Base-by-base conservation (phyloP, 1,140 invertebrate genomes). In the Marisa cornuarietis region DNA sequence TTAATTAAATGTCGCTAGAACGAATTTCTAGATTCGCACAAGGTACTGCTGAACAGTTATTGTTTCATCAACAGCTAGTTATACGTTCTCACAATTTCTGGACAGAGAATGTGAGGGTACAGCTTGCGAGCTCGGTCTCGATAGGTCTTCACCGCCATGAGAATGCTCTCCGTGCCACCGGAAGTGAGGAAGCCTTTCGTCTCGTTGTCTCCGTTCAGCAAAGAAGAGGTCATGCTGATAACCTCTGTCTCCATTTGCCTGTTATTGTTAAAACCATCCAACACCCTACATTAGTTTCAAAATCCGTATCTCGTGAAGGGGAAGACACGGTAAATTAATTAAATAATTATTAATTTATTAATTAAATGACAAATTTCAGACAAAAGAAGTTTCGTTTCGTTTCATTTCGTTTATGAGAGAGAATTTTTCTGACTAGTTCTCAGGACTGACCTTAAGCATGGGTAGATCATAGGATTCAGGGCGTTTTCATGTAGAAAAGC, bases 151-250 rank as follows among this genome's bases (percentile, higher is more conserved):
- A 97, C 97, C 0, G 97, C 98, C 94, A 99, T 94, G 76, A 99
- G 91, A 84, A 99, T 98, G 49, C 97, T 99, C 84, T 99, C 98
- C 0, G 98, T 99, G 11, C 98, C 98, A 78, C 98, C 98, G 80
- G 95, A 95, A n/a, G 98, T 98, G 91, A 99, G 95, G 76, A 96
- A 96, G 75, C 98, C 98, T 91, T 96, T 97, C 82, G 94, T 92
- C 5, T 95, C 92, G 1, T 93, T 90, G 85, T 94, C 94, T 0
- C 98, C 98, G 89, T 98, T 93, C 90, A 98, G 99, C 66, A 99
- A 91, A 77, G 94, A 93, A 76, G 94, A 93, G 13, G 95, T 93
- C 93, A 99, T 99, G 84, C 95, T 93, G 4, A 99, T 95, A 58
- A 99, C 93, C 92, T 99, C 98, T 0, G 97, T 96, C 92, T 99